Base-by-base conservation (phyloP, 2,113 vertebrate genomes). In the Microcebus tavaratra region DNA sequence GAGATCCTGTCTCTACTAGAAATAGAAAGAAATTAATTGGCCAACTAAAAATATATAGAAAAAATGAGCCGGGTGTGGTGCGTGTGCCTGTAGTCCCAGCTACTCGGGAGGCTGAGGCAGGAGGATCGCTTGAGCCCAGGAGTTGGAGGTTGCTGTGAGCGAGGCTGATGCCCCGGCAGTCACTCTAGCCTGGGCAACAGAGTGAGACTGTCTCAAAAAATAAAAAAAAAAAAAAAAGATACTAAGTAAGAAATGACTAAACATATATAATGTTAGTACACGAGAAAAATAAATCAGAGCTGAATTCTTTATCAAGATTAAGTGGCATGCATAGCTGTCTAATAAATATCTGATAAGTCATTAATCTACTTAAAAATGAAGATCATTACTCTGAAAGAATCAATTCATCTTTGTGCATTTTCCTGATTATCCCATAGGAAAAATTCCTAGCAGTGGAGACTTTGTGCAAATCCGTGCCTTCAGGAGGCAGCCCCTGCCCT, bases 391-490 rank as follows among this genome's bases (percentile, higher is more conserved):
- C 21, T 72, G 59, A 63, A 90, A 73, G 53, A 86, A 53, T 20
- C 0, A 3, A 75, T 39, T 34, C 4, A 39, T 78, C 14, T 92
- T 59, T 81, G 59, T 34, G 65, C 27, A 29, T 45, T 75, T 88
- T 73, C 76, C 80, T 87, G 85, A 85, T 79, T 92, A 87, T 50
- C 82, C 53, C 21, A 42, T 39, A 55, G 83, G 92, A 90, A 85
- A 75, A 84, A 86, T 73, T 73, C 42, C 79, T 55, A 53, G 88
- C 7, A 36, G 67, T 12, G 20, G n/a, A 67, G 31, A 48, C 29
- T 72, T 7, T 45, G 59, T 12, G 63, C 27, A 63, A 6, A 50
- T 8, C 42, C 0, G 6, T 36, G 63, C 36, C 59, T 80, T 31
- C 2, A 55, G 50, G 50, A 76, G 57, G 72, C n/a, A 25, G n/a